A percentile compares a stretch with the other conserved stretches of the same genome.
Evolutionary conservation across 37 sponge, comb jelly and placozoan genomes (phyloP).

Genomic region (Mnemiopsis leidyi): DNA sequence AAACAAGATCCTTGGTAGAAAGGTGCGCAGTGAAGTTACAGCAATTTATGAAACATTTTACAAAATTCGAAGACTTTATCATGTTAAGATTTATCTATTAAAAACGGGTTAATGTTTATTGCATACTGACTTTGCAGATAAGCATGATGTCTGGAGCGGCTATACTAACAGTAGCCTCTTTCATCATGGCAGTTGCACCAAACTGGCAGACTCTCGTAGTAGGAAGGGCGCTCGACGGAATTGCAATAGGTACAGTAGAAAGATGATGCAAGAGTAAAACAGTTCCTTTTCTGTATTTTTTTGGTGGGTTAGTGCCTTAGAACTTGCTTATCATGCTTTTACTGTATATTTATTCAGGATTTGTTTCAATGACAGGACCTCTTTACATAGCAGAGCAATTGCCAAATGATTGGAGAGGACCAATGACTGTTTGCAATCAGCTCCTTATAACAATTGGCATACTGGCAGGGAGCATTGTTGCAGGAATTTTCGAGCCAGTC

Average conservation of each 20-base stretch:
- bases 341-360: too few species aligned
- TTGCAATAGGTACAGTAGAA: conserved; percentile 28
- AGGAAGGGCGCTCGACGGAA: conserved; percentile 21
- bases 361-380: conserved; percentile 69
- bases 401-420: conserved; percentile 62
- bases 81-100: neutral
- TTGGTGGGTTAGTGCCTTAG: too few species aligned
- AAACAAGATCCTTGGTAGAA: conserved; percentile 66
- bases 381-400: conserved; percentile 69
- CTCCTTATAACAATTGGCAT: conserved; percentile 65
- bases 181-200: neutral
- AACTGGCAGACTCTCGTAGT: neutral
- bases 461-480: conserved; percentile 53
- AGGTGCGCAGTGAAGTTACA: neutral
- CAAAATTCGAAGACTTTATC: too few species aligned
- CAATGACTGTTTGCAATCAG: conserved; percentile 43
- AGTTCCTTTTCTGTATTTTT: too few species aligned
- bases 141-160: neutral
- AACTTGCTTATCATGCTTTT: too few species aligned
- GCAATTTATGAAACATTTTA: neutral
- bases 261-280: too few species aligned
- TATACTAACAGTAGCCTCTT: conserved; percentile 3
- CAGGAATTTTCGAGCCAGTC: conserved; percentile 59
- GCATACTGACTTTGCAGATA: neutral
- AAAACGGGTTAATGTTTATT: neutral